Evolutionary conservation across 2,113 vertebrate genomes (phyloP).

Genomic region (Manacus vitellinus): DNA sequence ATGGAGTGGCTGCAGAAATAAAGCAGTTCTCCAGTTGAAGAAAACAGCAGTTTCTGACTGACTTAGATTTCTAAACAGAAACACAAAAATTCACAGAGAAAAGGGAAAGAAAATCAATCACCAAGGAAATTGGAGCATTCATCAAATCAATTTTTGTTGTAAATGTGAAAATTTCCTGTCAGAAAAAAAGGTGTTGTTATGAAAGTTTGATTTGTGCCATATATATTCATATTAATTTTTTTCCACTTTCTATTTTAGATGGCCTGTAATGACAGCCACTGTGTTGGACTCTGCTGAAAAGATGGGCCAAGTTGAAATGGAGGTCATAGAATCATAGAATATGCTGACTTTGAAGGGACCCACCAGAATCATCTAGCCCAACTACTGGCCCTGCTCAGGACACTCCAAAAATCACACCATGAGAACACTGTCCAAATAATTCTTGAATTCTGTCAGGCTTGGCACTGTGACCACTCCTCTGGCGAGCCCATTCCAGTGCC

Average conservation of each 20-base stretch:
- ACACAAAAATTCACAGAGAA: not conserved
- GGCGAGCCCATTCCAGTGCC: not conserved
- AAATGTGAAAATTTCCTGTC: not conserved
- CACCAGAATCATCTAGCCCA: not conserved
- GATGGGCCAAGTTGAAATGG: not conserved
- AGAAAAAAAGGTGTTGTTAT: not conserved
- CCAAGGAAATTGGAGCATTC: not conserved
- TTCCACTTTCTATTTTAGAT: not conserved
- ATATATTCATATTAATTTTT: not conserved
- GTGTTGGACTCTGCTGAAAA: not conserved
- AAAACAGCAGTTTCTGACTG: not conserved
- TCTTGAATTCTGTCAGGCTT: not conserved
- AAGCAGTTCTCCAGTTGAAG: not conserved
- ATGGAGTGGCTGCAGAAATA: not conserved
- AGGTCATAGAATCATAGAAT: not conserved
- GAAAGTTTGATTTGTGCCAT: not conserved
- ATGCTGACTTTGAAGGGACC: not conserved
- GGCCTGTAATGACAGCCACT: not conserved
- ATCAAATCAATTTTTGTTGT: not conserved
- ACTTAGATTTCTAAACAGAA: not conserved
- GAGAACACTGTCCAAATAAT: not conserved
- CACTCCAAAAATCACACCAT: not conserved
- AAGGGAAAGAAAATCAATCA: not conserved
- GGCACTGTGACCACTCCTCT: not conserved
- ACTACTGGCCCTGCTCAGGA: not conserved